phyloP scores from a whole-genome alignment of 2,113 vertebrate genomes.

The Eclectus roratus region DNA sequence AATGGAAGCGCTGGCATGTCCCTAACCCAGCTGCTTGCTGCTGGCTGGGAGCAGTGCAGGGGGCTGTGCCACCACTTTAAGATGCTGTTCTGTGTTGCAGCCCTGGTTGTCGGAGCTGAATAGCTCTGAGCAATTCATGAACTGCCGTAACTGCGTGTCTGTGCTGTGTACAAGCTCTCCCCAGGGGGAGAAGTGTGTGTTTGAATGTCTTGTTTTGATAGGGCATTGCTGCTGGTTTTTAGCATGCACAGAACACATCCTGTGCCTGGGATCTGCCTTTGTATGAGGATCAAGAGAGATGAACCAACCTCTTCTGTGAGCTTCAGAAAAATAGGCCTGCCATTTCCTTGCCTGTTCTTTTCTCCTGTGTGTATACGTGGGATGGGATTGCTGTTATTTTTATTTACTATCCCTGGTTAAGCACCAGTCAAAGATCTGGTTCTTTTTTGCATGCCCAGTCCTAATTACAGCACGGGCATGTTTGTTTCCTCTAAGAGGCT shows the following conservation, averaged over 20 bases:
- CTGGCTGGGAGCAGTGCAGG: not conserved
- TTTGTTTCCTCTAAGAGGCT: slow-evolving; percentile 26
- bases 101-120: not conserved
- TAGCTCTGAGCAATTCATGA: not conserved
- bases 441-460: not conserved
- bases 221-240: slow-evolving; percentile 7
- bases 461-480: slow-evolving; percentile 22
- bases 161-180: slow-evolving; percentile 15
- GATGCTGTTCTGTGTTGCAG: not conserved
- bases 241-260: not conserved
- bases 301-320: not conserved
- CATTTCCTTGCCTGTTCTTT: not conserved
- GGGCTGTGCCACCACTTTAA: not conserved
- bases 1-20: not conserved
- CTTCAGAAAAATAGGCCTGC: not conserved
- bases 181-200: slow-evolving; percentile 9
- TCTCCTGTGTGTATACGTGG: not conserved
- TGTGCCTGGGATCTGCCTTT: slow-evolving; percentile 33
- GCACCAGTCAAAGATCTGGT: slow-evolving; percentile 1
- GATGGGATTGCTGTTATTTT: slow-evolving; percentile 26
- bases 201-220: slow-evolving; percentile 31
- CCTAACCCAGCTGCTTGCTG: not conserved
- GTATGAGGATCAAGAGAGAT: not conserved
- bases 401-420: slow-evolving; percentile 34
- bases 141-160: not conserved